Evolutionary conservation across 2,113 vertebrate genomes (phyloP).

Genomic region (Cepphus grylle): DNA sequence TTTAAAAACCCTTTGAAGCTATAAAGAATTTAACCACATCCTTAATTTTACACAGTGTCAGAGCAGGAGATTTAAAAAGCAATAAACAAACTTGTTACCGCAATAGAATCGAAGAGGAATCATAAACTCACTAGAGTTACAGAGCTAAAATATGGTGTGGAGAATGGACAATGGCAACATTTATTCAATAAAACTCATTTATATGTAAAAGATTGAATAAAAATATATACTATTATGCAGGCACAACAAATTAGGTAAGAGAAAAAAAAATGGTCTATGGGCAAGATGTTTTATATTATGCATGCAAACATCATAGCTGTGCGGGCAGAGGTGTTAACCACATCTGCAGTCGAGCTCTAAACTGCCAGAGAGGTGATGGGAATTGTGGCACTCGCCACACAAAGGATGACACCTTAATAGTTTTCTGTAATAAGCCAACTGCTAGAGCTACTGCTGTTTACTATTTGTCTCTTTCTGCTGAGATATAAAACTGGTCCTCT

Average conservation of each 20-base stretch:
- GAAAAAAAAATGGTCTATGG: not conserved
- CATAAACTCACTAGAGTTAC: constrained; percentile 43
- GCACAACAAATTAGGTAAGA: constrained; percentile 2
- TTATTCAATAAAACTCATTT: constrained; percentile 67
- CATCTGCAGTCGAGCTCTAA: not conserved
- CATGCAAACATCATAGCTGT: not conserved
- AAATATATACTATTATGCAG: constrained; percentile 25
- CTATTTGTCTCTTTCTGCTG: constrained; percentile 8
- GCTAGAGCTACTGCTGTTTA: not conserved
- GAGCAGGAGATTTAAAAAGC: constrained; percentile 58
- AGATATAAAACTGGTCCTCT: not conserved
- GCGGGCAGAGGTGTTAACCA: not conserved
- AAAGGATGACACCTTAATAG: constrained; percentile 22
- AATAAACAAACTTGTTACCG: constrained; percentile 59
- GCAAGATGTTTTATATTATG: not conserved
- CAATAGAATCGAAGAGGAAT: constrained; percentile 42
- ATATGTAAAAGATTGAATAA: constrained; percentile 56
- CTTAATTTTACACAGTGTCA: constrained; percentile 57
- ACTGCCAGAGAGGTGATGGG: constrained; percentile 4
- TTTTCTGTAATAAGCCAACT: constrained; percentile 39
- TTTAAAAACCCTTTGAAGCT: not conserved
- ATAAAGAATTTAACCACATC: constrained; percentile 45
- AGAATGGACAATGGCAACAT: constrained; percentile 53
- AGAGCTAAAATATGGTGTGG: constrained; percentile 36
- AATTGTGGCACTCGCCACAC: not conserved